Conservation (phyloP, 1,140 invertebrate genomes). For the Amphibalanus amphitrite region DNA sequence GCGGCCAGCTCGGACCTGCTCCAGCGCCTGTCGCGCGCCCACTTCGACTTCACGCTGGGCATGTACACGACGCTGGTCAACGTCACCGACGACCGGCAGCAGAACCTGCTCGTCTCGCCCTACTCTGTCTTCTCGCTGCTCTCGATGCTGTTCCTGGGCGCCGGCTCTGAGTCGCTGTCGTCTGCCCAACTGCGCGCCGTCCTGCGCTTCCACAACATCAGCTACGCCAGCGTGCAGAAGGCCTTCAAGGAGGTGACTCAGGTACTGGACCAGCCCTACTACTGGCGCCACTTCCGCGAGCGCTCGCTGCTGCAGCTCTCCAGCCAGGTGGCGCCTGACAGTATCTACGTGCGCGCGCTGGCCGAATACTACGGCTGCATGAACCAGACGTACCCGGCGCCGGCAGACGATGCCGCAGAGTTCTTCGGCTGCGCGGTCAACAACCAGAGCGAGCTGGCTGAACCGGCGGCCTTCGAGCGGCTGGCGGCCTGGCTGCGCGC, state of each 20-base stretch:
- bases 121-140: slow-evolving; percentile 22
- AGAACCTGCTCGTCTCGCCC: slow-evolving; percentile 24
- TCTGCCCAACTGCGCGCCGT: slow-evolving; percentile 20
- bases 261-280: not conserved
- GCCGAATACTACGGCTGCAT: too few species aligned
- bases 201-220: slow-evolving; percentile 21
- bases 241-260: slow-evolving; percentile 18
- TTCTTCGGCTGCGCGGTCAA: too few species aligned
- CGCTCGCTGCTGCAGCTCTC: too few species aligned
- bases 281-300: too few species aligned
- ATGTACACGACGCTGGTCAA: slow-evolving; percentile 20
- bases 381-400: too few species aligned
- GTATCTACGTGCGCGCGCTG: too few species aligned
- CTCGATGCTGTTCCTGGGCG: slow-evolving; percentile 22
- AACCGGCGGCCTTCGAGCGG: too few species aligned
- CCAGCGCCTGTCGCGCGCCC: slow-evolving; percentile 22
- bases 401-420: too few species aligned
- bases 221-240: slow-evolving; percentile 11
- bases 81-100: slow-evolving; percentile 14
- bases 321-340: too few species aligned
- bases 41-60: slow-evolving; percentile 23
- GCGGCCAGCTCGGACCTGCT: slow-evolving; percentile 7
- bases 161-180: slow-evolving; percentile 19
- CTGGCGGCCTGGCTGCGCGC: too few species aligned
- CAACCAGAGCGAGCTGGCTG: too few species aligned